phyloP scores from a whole-genome alignment of 2,113 vertebrate genomes.

The Orientallactaga bullata region DNA sequence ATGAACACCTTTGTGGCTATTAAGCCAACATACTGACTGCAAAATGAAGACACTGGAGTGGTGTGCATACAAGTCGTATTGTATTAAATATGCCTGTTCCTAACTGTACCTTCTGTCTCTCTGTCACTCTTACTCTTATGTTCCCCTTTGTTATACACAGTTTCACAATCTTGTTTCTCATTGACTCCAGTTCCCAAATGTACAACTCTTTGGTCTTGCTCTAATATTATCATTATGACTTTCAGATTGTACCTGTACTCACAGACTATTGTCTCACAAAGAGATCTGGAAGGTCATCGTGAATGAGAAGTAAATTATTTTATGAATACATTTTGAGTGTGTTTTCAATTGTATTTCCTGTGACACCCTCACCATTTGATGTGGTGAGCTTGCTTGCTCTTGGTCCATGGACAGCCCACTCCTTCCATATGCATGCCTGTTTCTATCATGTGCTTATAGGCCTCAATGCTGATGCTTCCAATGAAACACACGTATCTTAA shows the following conservation, averaged over 20 bases:
- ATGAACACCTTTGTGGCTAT: neutral
- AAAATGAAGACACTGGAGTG: neutral
- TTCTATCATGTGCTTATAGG: slow-evolving; percentile 1
- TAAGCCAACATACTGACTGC: neutral
- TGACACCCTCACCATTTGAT: neutral
- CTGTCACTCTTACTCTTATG: neutral
- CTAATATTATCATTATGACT: neutral
- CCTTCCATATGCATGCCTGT: slow-evolving; percentile 30
- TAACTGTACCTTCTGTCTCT: slow-evolving; percentile 1
- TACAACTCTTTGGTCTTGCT: slow-evolving; percentile 3
- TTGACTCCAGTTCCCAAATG: neutral
- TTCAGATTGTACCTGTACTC: slow-evolving; percentile 28
- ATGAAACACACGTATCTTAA: slow-evolving; percentile 72
- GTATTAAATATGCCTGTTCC: neutral
- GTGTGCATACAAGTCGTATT: neutral
- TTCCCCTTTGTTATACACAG: neutral
- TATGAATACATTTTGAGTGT: slow-evolving; percentile 50
- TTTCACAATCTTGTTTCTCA: neutral
- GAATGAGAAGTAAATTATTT: slow-evolving; percentile 78
- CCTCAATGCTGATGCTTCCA: slow-evolving; percentile 62
- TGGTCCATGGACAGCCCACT: neutral
- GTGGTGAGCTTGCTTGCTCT: neutral
- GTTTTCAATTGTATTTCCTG: slow-evolving; percentile 35
- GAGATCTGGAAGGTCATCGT: slow-evolving; percentile 1
- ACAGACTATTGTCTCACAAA: neutral